A percentile compares a stretch with the other conserved stretches of the same genome.
phyloP scores from a whole-genome alignment of 1,140 invertebrate species.

The Drosophila willistoni region DNA sequence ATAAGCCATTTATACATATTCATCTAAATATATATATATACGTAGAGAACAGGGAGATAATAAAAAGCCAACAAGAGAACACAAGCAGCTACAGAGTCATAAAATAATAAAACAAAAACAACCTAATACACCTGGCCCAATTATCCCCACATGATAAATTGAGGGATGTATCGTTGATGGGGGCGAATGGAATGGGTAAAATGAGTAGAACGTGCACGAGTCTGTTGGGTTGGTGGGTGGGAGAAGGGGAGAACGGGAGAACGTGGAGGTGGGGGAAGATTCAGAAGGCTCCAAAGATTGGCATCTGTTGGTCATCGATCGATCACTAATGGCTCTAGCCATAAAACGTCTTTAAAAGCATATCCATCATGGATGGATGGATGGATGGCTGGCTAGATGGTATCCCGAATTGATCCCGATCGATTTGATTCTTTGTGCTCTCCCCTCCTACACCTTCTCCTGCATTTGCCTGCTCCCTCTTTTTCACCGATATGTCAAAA shows the following conservation, averaged over 20 bases:
- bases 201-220: too few species aligned
- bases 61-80: conserved; percentile 37
- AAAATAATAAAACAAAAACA: conserved; percentile 35
- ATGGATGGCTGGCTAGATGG: not conserved
- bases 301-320: conserved; percentile 37
- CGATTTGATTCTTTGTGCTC: conserved; percentile 41
- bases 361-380: conserved; percentile 39
- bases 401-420: conserved; percentile 17
- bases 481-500: conserved; percentile 10
- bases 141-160: conserved; percentile 29
- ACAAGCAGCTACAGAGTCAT: conserved; percentile 14
- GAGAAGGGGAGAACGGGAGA: too few species aligned
- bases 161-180: conserved; percentile 1
- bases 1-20: not conserved
- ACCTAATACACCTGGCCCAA: conserved; percentile 46
- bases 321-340: conserved; percentile 59
- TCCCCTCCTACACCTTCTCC: conserved; percentile 10
- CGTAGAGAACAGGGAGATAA: not conserved
- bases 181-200: not conserved
- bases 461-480: not conserved
- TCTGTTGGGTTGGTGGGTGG: not conserved
- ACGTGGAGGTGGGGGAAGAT: not conserved
- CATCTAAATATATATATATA: not conserved
- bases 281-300: not conserved
- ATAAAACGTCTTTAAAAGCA: conserved; percentile 66